These are phyloP conservation scores for Paraescarpia echinospica DNA, from an alignment of 1,140 invertebrate genomes.

Conservation along the genomic window DNA sequence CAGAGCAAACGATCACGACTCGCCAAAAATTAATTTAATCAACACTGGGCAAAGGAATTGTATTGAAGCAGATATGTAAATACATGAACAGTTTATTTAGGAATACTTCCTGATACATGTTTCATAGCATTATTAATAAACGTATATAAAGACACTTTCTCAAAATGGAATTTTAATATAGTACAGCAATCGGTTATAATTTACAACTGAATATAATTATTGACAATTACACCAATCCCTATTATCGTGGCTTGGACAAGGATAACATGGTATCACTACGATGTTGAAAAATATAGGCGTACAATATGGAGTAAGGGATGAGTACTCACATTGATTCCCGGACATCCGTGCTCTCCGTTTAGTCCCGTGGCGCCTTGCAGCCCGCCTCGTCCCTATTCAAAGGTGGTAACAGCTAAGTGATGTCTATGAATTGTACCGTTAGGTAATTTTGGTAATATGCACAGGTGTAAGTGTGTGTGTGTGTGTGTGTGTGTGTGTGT, in stretches of 20 bases:
- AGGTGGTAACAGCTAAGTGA: not conserved
- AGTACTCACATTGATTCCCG: slow-evolving; percentile 11
- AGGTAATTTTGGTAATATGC: not conserved
- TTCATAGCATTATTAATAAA: not conserved
- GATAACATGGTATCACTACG: not conserved
- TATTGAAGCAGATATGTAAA: not conserved
- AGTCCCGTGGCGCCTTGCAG: not conserved
- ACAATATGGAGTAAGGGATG: not conserved
- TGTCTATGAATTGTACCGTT: not conserved
- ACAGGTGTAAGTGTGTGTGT: not conserved
- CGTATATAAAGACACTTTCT: not conserved
- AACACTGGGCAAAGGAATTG: not conserved
- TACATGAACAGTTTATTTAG: not conserved
- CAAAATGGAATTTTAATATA: not conserved
- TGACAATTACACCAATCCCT: not conserved
- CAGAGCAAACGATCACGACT: not conserved
- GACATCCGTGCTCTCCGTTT: slow-evolving; percentile 6
- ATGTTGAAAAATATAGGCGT: not conserved
- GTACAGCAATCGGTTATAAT: not conserved
- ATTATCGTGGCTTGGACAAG: not conserved
- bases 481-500: slow-evolving; percentile 3
- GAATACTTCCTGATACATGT: not conserved
- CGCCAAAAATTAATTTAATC: not conserved
- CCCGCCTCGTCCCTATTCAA: not conserved
- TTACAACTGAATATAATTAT: not conserved